Percentiles rank a stretch among this genome's conserved stretches.
phyloP scores from a whole-genome alignment of 2,113 vertebrate species.

The Nematolebias whitei region DNA sequence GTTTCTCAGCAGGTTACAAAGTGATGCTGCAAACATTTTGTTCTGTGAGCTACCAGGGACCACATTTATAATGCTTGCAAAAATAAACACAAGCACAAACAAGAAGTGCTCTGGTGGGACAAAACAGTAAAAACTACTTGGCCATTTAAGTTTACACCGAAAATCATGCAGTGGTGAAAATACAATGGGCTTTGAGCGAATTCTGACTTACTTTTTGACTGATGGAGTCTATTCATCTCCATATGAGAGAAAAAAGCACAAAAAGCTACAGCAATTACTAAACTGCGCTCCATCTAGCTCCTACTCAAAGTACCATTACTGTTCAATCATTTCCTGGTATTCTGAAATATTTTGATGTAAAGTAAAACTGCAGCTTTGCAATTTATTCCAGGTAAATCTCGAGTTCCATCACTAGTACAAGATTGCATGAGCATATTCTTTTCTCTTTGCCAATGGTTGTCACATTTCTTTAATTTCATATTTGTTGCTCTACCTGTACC shows the following conservation, averaged over 20 bases:
- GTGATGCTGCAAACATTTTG: background rate
- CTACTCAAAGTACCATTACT: constrained; percentile 1
- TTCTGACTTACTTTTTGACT: constrained; percentile 5
- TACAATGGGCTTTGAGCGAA: constrained; percentile 10
- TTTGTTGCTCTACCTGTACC: constrained; percentile 15
- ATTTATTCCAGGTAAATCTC: background rate
- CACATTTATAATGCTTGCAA: background rate
- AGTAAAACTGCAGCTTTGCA: constrained; percentile 1
- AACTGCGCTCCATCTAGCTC: constrained; percentile 9
- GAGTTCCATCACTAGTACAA: constrained; percentile 1
- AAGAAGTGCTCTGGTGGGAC: background rate
- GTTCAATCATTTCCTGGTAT: background rate
- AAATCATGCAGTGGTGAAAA: constrained; percentile 23
- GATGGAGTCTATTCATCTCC: background rate
- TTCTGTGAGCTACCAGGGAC: background rate
- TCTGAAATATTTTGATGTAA: constrained; percentile 5
- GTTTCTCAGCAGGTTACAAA: background rate
- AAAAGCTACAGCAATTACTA: background rate
- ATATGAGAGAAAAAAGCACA: constrained; percentile 4
- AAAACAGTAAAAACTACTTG: constrained; percentile 1
- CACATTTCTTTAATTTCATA: constrained; percentile 15
- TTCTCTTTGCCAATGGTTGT: background rate
- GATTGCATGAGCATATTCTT: constrained; percentile 3
- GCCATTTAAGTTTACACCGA: background rate
- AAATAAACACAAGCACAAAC: background rate